phyloP scores from a whole-genome alignment of 2,888 invertebrate genomes.

The Meta bourneti region DNA sequence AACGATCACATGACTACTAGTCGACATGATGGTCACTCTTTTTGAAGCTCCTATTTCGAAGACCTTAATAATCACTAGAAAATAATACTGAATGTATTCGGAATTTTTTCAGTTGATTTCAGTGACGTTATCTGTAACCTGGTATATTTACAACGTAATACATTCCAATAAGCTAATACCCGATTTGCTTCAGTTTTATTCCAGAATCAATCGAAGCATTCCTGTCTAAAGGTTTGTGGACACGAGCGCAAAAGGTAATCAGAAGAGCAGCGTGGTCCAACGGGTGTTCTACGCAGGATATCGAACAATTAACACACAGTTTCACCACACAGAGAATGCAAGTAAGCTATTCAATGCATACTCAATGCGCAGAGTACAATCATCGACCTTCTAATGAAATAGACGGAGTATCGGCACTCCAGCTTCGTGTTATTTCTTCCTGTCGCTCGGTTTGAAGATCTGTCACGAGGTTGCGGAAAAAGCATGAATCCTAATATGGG shows the following conservation, averaged over 20 bases:
- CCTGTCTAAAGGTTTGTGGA: constrained; percentile 11
- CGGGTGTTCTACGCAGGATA: constrained; percentile 41
- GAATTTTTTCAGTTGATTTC: not conserved
- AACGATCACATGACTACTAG: no score
- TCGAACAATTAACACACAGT: constrained; percentile 41
- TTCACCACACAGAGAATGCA: not conserved
- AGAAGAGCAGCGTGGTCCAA: constrained; percentile 49
- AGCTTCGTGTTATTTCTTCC: not conserved
- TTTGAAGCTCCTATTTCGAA: no score
- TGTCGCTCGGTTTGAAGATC: no score
- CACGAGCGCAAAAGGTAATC: constrained; percentile 28
- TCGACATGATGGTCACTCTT: no score
- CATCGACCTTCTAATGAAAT: no score
- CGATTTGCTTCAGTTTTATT: constrained; percentile 26
- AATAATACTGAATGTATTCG: not conserved
- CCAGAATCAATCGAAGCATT: constrained; percentile 36
- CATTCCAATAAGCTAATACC: no score
- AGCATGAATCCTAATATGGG: no score
- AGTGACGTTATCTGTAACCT: no score
- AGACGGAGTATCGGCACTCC: not conserved
- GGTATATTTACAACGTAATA: no score
- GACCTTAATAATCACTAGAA: no score
- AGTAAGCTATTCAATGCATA: not conserved
- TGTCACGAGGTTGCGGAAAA: no score
- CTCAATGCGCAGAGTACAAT: not conserved